A percentile compares a stretch with the other conserved stretches of the same genome.
phyloP scores from a whole-genome alignment of 2,888 invertebrate species.

The Synergus umbraculus region DNA sequence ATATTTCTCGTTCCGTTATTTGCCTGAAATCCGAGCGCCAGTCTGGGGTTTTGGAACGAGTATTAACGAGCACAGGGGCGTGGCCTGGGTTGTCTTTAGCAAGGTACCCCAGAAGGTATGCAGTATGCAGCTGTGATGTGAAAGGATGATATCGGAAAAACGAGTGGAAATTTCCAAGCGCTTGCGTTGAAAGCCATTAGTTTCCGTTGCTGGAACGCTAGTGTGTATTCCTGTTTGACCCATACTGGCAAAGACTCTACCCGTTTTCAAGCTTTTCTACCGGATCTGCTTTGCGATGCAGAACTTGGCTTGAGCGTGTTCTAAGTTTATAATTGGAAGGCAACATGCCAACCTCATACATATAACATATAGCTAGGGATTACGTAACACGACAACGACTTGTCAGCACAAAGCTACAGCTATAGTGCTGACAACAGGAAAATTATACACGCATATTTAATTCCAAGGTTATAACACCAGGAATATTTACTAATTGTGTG shows the following conservation, averaged over 20 bases:
- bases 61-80: constrained; percentile 18
- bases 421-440: background rate
- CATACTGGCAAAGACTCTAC: background rate
- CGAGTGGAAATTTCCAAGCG: constrained; percentile 41
- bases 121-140: background rate
- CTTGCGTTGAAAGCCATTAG: constrained; percentile 16
- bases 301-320: constrained; percentile 38
- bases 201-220: constrained; percentile 4
- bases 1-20: constrained; percentile 40
- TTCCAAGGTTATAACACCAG: background rate
- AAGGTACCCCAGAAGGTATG: background rate
- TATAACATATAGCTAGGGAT: background rate
- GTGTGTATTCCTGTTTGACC: background rate
- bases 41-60: constrained; percentile 12
- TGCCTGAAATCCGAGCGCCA: constrained; percentile 21
- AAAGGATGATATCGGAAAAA: constrained; percentile 37
- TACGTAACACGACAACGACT: constrained; percentile 13
- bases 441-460: constrained; percentile 7
- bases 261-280: constrained; percentile 31
- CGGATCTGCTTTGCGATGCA: constrained; percentile 7
- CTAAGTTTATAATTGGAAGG: constrained; percentile 26
- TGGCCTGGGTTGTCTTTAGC: constrained; percentile 35
- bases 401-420: too few relatives aligned
- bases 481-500: background rate
- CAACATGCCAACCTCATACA: background rate